These are phyloP conservation scores for Anguilla megastoma DNA, from an alignment of 2,797 vertebrate species.

Conservation along the genomic window DNA sequence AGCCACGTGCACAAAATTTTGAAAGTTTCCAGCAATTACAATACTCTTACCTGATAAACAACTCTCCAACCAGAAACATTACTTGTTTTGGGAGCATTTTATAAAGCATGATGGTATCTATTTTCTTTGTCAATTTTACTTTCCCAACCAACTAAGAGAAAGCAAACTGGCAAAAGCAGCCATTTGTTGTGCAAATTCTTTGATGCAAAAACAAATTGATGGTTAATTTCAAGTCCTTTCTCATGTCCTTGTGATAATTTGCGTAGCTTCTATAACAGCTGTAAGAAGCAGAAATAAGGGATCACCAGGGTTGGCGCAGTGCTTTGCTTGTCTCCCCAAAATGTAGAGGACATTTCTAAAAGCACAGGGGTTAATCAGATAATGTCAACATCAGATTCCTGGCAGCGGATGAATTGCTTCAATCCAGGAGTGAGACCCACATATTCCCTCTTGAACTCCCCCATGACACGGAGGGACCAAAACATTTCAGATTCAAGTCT, in stretches of 20 bases:
- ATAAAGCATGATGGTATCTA: too few species aligned
- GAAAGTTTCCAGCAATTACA: too few species aligned
- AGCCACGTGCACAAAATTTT: too few species aligned
- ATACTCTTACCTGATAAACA: too few species aligned
- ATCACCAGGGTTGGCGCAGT: not conserved
- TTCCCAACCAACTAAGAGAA: not conserved
- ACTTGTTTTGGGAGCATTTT: too few species aligned
- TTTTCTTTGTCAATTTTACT: not conserved
- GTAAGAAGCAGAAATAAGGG: not conserved
- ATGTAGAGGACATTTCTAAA: slow-evolving; percentile 36
- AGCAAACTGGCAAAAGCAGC: not conserved
- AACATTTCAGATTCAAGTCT: too few species aligned
- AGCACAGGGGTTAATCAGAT: slow-evolving; percentile 39
- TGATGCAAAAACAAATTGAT: not conserved
- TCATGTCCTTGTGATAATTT: not conserved
- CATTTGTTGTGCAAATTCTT: not conserved
- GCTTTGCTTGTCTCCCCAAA: slow-evolving; percentile 13
- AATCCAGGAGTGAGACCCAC: slow-evolving; percentile 37
- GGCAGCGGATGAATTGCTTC: slow-evolving; percentile 35
- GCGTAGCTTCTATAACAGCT: not conserved
- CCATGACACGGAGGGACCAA: too few species aligned
- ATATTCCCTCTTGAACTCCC: not conserved
- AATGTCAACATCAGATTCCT: slow-evolving; percentile 48
- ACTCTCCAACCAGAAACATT: too few species aligned
- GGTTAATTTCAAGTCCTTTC: not conserved